Evolutionary conservation across 2,113 vertebrate genomes (phyloP).

Genomic region (Paraplagusia blochii): DNA sequence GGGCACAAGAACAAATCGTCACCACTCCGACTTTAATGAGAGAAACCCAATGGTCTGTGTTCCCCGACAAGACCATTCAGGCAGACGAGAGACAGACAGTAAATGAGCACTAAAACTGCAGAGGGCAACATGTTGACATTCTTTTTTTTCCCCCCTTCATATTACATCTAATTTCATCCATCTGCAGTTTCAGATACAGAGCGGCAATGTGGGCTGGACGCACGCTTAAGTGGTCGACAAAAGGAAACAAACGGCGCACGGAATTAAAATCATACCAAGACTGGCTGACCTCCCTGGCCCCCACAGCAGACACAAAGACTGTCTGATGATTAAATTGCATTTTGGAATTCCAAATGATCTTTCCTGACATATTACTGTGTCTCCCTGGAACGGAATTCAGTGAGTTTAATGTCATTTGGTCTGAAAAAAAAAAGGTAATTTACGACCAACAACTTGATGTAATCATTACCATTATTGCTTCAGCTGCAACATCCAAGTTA

Average conservation of each 20-base stretch:
- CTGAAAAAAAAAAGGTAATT: background rate
- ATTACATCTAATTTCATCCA: constrained; percentile 58
- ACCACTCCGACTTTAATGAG: constrained; percentile 50
- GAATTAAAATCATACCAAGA: constrained; percentile 10
- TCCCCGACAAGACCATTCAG: constrained; percentile 46
- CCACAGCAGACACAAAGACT: constrained; percentile 11
- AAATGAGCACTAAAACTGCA: constrained; percentile 40
- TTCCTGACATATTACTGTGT: constrained; percentile 28
- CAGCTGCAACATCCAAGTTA: too few relatives aligned
- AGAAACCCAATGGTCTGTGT: constrained; percentile 54
- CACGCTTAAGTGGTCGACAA: constrained; percentile 34
- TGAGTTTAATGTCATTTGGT: constrained; percentile 38
- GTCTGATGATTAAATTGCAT: constrained; percentile 27
- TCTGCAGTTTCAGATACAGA: constrained; percentile 52
- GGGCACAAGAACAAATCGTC: constrained; percentile 25
- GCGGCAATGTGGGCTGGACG: constrained; percentile 29
- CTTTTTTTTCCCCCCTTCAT: constrained; percentile 43
- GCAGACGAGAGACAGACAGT: constrained; percentile 39
- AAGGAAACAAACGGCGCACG: constrained; percentile 25
- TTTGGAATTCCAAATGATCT: constrained; percentile 19
- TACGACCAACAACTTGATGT: background rate
- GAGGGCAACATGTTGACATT: constrained; percentile 54
- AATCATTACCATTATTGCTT: too few relatives aligned
- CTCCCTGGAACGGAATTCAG: constrained; percentile 4
- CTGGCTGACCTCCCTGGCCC: constrained; percentile 24